Evolutionary conservation across 2,888 invertebrate species (phyloP).

Genomic region (Caenorhabditis sinica): DNA sequence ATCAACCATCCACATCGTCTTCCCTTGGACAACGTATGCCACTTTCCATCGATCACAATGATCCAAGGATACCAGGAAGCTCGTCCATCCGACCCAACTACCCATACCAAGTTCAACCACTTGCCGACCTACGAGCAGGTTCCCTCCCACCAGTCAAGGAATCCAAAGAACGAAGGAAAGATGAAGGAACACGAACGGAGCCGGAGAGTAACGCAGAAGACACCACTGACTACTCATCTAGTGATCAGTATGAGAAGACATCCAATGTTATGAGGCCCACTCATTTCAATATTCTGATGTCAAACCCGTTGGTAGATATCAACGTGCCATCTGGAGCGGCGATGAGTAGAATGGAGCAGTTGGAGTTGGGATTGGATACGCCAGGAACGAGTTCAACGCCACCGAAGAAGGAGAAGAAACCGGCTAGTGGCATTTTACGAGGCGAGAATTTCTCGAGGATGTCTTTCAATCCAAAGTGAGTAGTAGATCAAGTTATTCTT

Average conservation of each 20-base stretch:
- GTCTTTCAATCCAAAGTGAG: slow-evolving; percentile 80
- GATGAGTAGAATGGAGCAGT: slow-evolving; percentile 38
- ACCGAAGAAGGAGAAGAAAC: slow-evolving; percentile 52
- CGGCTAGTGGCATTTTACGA: slow-evolving; percentile 56
- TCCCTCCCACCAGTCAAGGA: slow-evolving; percentile 77
- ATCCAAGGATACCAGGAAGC: slow-evolving; percentile 70
- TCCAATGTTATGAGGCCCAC: slow-evolving; percentile 61
- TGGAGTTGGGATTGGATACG: slow-evolving; percentile 60
- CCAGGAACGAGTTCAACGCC: slow-evolving; percentile 69
- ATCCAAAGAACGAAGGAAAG: slow-evolving; percentile 66
- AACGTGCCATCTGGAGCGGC: slow-evolving; percentile 67
- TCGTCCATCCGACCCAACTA: slow-evolving; percentile 71
- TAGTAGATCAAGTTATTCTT: neutral
- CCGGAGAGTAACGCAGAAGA: slow-evolving; percentile 82
- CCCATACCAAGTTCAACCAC: slow-evolving; percentile 79
- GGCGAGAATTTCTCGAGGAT: slow-evolving; percentile 80
- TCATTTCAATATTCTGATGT: slow-evolving; percentile 77
- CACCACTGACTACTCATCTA: slow-evolving; percentile 82
- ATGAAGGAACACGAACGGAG: slow-evolving; percentile 78
- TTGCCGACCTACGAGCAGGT: slow-evolving; percentile 80
- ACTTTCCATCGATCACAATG: slow-evolving; percentile 66
- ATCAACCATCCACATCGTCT: slow-evolving; percentile 45
- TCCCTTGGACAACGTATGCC: slow-evolving; percentile 43
- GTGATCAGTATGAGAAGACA: slow-evolving; percentile 74
- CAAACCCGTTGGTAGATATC: slow-evolving; percentile 76